Conservation (phyloP, 2,888 invertebrate species). For the Meiosimyza decipiens region DNA sequence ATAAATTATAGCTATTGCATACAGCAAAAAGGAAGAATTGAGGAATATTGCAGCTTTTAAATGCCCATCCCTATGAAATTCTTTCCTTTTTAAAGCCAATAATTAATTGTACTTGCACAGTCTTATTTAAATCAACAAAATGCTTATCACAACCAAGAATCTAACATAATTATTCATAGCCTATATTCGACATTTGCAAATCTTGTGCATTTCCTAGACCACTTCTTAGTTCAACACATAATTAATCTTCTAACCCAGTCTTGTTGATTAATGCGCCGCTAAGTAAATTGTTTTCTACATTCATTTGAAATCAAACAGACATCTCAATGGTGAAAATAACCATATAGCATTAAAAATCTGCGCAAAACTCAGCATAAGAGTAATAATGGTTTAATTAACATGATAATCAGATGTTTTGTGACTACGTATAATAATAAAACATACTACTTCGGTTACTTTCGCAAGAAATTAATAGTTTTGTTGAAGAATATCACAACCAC, state of each 20-base stretch:
- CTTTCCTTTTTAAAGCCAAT: constrained; percentile 17
- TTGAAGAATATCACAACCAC: too few relatives aligned
- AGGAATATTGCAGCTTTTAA: not conserved
- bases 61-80: not conserved
- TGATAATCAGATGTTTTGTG: too few relatives aligned
- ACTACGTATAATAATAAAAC: too few relatives aligned
- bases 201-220: constrained; percentile 1
- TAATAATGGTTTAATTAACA: too few relatives aligned
- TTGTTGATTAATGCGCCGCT: constrained; percentile 22
- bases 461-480: too few relatives aligned
- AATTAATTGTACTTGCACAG: constrained; percentile 14
- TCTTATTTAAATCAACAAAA: constrained; percentile 51
- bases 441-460: too few relatives aligned
- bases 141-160: constrained; percentile 49
- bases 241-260: constrained; percentile 44
- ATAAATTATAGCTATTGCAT: too few relatives aligned
- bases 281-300: constrained; percentile 22
- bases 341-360: too few relatives aligned
- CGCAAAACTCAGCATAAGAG: too few relatives aligned
- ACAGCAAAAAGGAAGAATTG: not conserved
- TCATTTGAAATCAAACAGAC: not conserved
- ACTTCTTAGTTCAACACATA: constrained; percentile 41
- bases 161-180: constrained; percentile 50
- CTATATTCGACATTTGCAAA: constrained; percentile 25
- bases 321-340: too few relatives aligned